phyloP scores from a whole-genome alignment of 2,888 invertebrate species.

The Cybosia mesomella region DNA sequence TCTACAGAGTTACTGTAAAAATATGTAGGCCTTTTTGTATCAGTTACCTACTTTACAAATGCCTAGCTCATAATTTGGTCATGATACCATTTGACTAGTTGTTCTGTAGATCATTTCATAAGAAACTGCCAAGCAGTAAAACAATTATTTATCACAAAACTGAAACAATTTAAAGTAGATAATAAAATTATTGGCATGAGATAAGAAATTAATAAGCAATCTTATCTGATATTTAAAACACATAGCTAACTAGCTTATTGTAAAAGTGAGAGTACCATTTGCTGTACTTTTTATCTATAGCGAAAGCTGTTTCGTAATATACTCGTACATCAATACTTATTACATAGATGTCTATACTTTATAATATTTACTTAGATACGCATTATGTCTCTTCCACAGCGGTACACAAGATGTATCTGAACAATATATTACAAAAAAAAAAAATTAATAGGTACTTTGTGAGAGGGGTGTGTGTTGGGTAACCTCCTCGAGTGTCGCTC shows the following conservation, averaged over 20 bases:
- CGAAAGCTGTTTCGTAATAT: too few species aligned
- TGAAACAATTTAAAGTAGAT: slow-evolving; percentile 20
- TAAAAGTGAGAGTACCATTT: neutral
- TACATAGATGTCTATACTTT: too few species aligned
- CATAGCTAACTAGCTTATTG: too few species aligned
- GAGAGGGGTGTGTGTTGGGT: too few species aligned
- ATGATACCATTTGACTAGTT: slow-evolving; percentile 43
- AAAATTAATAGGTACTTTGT: too few species aligned
- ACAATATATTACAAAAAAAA: too few species aligned
- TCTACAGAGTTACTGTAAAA: neutral
- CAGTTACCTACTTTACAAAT: neutral
- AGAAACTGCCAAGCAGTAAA: slow-evolving; percentile 59
- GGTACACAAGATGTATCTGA: too few species aligned
- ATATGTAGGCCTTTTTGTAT: neutral
- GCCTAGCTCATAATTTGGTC: slow-evolving; percentile 31
- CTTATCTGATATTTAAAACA: neutral
- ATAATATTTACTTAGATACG: too few species aligned
- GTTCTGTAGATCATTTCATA: neutral
- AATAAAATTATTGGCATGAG: neutral
- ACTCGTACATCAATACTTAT: too few species aligned
- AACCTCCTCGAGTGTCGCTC: too few species aligned
- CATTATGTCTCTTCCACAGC: too few species aligned
- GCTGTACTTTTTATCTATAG: neutral
- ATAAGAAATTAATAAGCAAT: neutral
- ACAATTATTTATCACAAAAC: slow-evolving; percentile 39